Evolutionary conservation across 2,888 invertebrate genomes (phyloP).

Genomic region (Drosophila anomalata): DNA sequence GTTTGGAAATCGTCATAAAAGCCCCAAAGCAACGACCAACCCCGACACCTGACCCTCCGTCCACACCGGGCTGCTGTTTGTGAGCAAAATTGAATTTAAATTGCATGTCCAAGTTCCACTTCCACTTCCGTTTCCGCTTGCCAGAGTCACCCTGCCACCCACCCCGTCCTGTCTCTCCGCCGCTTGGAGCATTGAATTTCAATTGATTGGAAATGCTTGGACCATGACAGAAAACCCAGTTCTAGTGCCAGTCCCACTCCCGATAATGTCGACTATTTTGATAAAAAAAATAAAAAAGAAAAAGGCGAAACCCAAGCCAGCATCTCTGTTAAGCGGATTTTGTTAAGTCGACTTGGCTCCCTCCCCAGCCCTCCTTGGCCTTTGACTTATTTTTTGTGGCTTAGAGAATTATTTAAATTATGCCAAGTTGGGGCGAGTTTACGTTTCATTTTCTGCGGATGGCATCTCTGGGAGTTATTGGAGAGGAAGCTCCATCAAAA

Average conservation of each 20-base stretch:
- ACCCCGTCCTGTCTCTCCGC: background rate
- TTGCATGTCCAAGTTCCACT: conserved; percentile 51
- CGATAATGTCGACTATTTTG: conserved; percentile 52
- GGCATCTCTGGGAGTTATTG: background rate
- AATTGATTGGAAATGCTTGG: conserved; percentile 56
- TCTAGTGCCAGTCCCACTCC: conserved; percentile 17
- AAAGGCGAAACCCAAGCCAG: conserved; percentile 10
- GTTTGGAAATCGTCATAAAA: conserved; percentile 23
- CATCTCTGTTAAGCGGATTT: conserved; percentile 37
- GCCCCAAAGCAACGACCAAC: background rate
- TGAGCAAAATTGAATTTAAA: conserved; percentile 69
- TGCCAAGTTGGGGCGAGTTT: conserved; percentile 43
- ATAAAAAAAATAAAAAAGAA: background rate
- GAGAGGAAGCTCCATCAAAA: background rate
- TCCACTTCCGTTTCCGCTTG: conserved; percentile 55
- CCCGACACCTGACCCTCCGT: background rate
- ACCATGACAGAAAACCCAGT: conserved; percentile 30
- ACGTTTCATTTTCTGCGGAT: conserved; percentile 20
- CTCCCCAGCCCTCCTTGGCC: background rate
- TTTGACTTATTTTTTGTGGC: conserved; percentile 8
- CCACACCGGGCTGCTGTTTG: conserved; percentile 40
- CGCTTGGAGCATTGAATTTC: conserved; percentile 50
- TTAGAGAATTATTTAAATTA: conserved; percentile 52
- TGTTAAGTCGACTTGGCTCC: conserved; percentile 14
- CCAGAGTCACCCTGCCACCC: conserved; percentile 9